These are phyloP conservation scores for Enteromius treurensis DNA, from an alignment of 2,797 vertebrate genomes.

Conservation along the genomic window DNA sequence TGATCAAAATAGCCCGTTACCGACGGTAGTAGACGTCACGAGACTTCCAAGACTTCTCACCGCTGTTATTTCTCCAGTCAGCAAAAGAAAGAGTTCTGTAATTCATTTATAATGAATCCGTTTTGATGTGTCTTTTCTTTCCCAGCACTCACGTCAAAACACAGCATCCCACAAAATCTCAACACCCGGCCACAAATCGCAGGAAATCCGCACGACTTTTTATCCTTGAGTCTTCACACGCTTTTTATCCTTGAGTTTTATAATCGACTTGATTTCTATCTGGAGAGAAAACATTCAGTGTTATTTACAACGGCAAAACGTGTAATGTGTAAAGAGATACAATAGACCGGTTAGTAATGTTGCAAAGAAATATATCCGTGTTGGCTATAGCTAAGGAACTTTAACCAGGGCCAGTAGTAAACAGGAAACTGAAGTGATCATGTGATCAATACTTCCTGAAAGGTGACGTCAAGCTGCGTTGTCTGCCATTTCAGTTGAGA, in stretches of 20 bases:
- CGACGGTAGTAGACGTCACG: not conserved
- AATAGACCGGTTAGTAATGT: not conserved
- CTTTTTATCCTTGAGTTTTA: conserved; percentile 67
- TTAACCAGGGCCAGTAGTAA: conserved; percentile 70
- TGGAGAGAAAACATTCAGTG: not conserved
- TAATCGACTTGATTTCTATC: not conserved
- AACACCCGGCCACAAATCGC: conserved; percentile 42
- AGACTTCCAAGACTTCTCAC: not conserved
- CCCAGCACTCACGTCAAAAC: not conserved
- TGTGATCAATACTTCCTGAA: conserved; percentile 68
- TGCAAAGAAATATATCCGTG: not conserved
- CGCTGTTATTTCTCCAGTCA: not conserved
- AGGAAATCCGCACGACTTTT: conserved; percentile 70
- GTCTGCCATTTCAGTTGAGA: not conserved
- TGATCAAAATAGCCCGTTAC: conserved; percentile 48
- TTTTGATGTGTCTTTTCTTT: not conserved
- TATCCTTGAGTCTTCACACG: conserved; percentile 69
- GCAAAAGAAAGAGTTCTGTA: not conserved
- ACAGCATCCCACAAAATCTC: not conserved
- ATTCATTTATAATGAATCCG: not conserved
- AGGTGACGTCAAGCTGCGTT: conserved; percentile 38
- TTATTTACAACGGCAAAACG: not conserved
- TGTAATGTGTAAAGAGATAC: not conserved
- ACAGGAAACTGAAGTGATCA: conserved; percentile 76
- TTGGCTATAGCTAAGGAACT: conserved; percentile 54